Base-by-base conservation (phyloP, 2,113 vertebrate species). In the Danionella cerebrum region DNA sequence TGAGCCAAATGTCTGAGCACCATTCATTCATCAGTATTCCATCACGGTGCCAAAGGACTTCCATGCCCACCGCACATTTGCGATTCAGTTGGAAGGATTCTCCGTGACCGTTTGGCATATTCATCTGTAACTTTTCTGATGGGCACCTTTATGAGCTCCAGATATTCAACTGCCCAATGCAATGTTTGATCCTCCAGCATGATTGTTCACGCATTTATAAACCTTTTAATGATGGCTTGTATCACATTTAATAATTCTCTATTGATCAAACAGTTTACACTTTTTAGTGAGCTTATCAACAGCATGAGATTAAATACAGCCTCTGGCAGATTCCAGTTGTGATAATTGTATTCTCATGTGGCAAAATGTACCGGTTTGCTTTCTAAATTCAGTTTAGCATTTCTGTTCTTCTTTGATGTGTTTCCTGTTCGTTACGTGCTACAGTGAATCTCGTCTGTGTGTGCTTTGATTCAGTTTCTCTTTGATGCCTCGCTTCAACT, bases 321-420 rank as follows among this genome's bases (percentile, higher is more conserved):
- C 54, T 25, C 44, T 5, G 27, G 27, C 45, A 18, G 14, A 39
- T n/a, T 35, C 41, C 36, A 6, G 50, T 21, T 60, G 36, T 41
- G 8, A 13, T 35, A 63, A 35, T 24, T 57, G 16, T 36, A 31
- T 36, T 58, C 14, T 11, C 6, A 1, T 27, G 10, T 21, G 38
- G 36, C 24, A 13, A 24, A 36, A 7, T 63, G 52, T 5, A 39
- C 54, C 66, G 36, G 21, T 59, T 52, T 65, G 60, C 60, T 29
- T 29, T 65, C 47, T 52, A 38, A 58, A 24, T 11, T 24, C 36
- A 27, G 5, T 27, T 57, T 58, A 65, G 21, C 29, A 29, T 70
- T 45, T 53, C 19, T 48, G 65, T 71, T 58, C 52, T 71, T 31
- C 52, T 71, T 71, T 71, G 62, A 71, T 64, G 48, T 70, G 59